Conservation (phyloP, 2,888 invertebrate genomes). For the Eupithecia abbreviata region DNA sequence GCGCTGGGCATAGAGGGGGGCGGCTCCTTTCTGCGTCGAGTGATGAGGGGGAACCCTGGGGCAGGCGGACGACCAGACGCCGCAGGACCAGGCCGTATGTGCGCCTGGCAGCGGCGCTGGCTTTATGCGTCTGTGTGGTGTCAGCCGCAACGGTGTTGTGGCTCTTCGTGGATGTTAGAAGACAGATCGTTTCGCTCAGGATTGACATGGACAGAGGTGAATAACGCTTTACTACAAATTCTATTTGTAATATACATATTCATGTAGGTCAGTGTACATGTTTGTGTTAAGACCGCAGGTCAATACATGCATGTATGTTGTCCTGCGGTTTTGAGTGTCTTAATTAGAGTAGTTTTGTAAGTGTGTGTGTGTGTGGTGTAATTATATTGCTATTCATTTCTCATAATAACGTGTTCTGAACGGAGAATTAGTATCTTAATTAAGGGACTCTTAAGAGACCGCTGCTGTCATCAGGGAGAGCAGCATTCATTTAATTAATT, state of each 20-base stretch:
- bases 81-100: constrained; percentile 80
- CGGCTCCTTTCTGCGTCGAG: constrained; percentile 86
- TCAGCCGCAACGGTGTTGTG: constrained; percentile 87
- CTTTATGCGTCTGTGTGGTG: constrained; percentile 85
- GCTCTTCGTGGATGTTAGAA: constrained; percentile 87
- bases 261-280: no score
- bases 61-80: constrained; percentile 65
- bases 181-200: constrained; percentile 86
- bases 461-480: no score
- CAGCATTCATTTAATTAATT: no score
- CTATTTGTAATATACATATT: neutral
- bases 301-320: no score
- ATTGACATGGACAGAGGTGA: constrained; percentile 87
- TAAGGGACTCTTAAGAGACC: no score
- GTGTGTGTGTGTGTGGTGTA: neutral
- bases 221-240: neutral
- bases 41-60: constrained; percentile 83
- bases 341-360: neutral
- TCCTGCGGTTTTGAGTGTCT: neutral
- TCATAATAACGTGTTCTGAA: neutral
- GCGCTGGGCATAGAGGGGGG: constrained; percentile 75
- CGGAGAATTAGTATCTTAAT: neutral
- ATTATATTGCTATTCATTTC: neutral
- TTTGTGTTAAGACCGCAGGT: no score
- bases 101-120: constrained; percentile 84